phyloP scores from a whole-genome alignment of 1,140 invertebrate genomes.

The Helicoverpa zea region DNA sequence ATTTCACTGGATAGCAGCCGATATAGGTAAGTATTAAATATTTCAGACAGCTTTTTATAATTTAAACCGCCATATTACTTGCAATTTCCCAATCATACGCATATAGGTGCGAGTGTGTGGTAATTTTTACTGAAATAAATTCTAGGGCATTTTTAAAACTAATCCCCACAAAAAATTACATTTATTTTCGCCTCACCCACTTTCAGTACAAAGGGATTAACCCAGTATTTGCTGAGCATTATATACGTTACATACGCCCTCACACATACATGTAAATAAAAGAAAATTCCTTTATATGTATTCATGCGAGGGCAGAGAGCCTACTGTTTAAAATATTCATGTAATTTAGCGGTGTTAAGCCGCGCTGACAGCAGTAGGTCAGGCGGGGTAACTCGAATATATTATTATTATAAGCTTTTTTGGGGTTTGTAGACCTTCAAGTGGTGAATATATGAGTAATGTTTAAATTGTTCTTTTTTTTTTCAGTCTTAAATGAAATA shows the following conservation, averaged over 20 bases:
- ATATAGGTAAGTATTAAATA: no score
- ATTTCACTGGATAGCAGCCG: no score
- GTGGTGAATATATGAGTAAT: neutral
- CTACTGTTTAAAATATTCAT: conserved; percentile 18
- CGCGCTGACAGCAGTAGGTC: conserved; percentile 15
- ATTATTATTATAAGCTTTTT: conserved; percentile 22
- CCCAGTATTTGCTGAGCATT: neutral
- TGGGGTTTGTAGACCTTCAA: neutral
- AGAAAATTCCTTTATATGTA: conserved; percentile 10
- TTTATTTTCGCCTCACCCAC: no score
- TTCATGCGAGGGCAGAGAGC: neutral
- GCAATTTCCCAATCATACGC: no score
- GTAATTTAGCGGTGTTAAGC: conserved; percentile 32
- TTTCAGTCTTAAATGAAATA: no score
- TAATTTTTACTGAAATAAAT: no score
- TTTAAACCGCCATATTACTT: no score
- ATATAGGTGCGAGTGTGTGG: no score
- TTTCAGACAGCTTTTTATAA: no score
- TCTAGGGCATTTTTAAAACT: no score
- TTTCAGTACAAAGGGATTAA: no score
- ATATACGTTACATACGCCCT: neutral
- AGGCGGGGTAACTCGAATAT: neutral
- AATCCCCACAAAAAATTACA: no score
- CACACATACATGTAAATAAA: neutral
- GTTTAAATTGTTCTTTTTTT: neutral